Evolutionary conservation across 92 coral and sea anemone genomes (phyloP).

Genomic region (Montipora capitata): DNA sequence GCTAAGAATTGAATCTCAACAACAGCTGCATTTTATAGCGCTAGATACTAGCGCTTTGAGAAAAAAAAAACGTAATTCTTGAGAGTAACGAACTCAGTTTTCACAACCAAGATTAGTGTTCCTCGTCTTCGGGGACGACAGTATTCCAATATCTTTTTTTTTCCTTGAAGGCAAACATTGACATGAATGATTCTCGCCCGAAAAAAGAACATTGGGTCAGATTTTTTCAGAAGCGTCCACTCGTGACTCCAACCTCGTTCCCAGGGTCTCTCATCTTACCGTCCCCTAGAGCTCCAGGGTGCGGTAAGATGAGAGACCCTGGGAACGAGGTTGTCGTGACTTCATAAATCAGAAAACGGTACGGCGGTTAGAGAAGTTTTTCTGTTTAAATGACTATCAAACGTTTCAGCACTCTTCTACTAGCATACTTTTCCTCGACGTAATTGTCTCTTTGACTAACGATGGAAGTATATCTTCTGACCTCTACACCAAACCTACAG

Average conservation of each 20-base stretch:
- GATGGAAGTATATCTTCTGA: no score
- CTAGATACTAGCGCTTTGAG: not conserved
- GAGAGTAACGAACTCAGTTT: slow-evolving; percentile 7
- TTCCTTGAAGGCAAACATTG: slow-evolving; percentile 12
- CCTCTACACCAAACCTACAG: no score
- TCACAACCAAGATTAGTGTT: not conserved
- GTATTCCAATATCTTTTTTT: slow-evolving; percentile 5
- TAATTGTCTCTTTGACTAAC: no score
- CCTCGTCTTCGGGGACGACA: not conserved
- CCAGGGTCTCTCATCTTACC: no score
- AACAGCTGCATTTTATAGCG: not conserved
- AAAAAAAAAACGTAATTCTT: not conserved
- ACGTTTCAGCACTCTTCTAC: no score
- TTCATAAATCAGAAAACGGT: not conserved
- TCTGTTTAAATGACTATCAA: not conserved
- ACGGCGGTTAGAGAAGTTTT: not conserved
- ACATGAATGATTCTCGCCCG: slow-evolving; percentile 8
- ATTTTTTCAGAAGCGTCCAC: slow-evolving; percentile 3
- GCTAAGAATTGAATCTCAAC: no score
- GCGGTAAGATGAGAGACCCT: no score
- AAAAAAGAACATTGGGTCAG: not conserved
- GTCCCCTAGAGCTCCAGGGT: no score
- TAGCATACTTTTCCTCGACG: no score
- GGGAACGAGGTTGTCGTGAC: no score
- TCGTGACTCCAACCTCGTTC: not conserved